Evolutionary conservation across 2,888 invertebrate species (phyloP), one percentile per base, ranked within the genome.

Genomic region (Arctia plantaginis): DNA sequence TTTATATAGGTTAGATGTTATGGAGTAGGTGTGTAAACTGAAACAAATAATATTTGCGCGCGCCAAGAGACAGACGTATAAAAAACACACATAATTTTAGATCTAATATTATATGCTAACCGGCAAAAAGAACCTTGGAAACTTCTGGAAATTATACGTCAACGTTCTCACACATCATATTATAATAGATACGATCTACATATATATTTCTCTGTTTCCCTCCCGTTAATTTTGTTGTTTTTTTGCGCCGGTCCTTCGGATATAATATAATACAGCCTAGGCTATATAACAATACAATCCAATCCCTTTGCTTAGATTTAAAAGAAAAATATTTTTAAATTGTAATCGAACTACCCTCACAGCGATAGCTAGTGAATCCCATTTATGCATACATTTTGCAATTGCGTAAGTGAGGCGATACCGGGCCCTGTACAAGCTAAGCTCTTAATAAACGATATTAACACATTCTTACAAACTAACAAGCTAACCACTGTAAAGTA

Each of bases 1-100:
- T 75, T 68, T 69, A 66, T 71, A 20, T 18, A 66, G 3, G 64
- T 66, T 66, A 39, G 33, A n/a, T 69, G 4, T 59, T 69, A 41
- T 51, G 18, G 27, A 30, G 59, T 71, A n/a, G 51, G 70, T 74
- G 51, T 73, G 13, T 39, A 47, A 35, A 59, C 33, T 4, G 51
- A 41, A 74, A 59, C n/a, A 62, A 39, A 68, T 68, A 33, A 39
- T 64, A 44, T 68, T 15, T 30, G 23, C n/a, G 27, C 62, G 18
- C 15, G 35, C 39, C 51, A 65, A 39, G 69, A 69, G 30, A 15
- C 30, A 73, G 47, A 73, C 64, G 20, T 23, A 62, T 44, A 62
- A 73, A 67, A 68, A 33, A 41, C 23, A 23, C 20, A 41, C 27
- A 44, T 62, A 62, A 55, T 66, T 51, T 62, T 27, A 35, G n/a